Conservation (phyloP, 2,113 vertebrate genomes). For the Zosterops lateralis region DNA sequence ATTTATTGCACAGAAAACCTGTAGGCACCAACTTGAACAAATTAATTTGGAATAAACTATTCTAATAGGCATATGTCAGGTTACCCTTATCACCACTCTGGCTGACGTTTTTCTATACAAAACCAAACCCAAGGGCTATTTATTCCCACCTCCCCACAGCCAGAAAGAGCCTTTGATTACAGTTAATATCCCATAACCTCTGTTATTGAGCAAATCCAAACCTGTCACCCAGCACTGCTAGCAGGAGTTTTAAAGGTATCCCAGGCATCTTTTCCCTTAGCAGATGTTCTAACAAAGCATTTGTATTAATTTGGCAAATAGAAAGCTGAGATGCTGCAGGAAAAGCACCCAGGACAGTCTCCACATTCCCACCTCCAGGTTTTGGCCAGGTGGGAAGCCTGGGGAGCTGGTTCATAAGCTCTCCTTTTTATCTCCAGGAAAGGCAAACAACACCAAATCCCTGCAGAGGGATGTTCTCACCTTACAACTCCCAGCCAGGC, state of each 20-base stretch:
- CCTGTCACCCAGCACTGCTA: neutral
- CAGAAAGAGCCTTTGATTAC: neutral
- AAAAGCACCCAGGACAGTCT: neutral
- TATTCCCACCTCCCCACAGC: neutral
- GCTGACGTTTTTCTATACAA: neutral
- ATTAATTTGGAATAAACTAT: neutral
- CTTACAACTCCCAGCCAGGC: neutral
- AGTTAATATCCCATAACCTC: neutral
- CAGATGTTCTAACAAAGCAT: neutral
- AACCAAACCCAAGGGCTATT: neutral
- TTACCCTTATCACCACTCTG: neutral
- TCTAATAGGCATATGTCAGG: neutral
- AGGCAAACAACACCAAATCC: neutral
- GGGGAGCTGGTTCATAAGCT: neutral
- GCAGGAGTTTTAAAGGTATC: slow-evolving; percentile 3
- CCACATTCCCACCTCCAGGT: neutral
- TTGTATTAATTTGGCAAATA: neutral
- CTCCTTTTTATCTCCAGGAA: neutral
- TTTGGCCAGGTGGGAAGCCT: neutral
- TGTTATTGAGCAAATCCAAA: neutral
- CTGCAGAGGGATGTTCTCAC: neutral
- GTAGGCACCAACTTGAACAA: neutral
- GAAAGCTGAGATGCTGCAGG: neutral
- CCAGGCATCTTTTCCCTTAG: neutral
- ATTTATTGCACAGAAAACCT: neutral